Base-by-base conservation (phyloP, 1,140 invertebrate species). In the Penaeus vannamei region DNA sequence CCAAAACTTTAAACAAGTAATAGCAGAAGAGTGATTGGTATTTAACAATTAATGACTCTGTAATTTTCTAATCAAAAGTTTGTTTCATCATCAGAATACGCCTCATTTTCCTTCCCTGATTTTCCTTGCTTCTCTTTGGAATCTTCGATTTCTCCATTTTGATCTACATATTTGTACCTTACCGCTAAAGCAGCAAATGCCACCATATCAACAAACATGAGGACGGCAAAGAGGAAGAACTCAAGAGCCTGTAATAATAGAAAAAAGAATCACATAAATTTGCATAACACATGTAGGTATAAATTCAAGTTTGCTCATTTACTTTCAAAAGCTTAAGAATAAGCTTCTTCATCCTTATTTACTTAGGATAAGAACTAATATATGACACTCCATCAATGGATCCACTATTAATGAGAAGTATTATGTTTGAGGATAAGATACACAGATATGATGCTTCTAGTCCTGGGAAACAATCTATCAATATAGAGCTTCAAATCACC, bases 221-320 rank as follows among this genome's bases (percentile, higher is more conserved):
- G 93, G 1, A 94, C 95, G 72, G 97, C 96, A 93, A 98, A 99
- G 0, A 99, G 93, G 93, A 98, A 96, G 93, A 98, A 98, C 92
- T 98, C 97, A 46, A 94, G 94, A 36, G 95, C 95, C 97, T 98
- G 94, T 84, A 95, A 95, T 92, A 92, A 90, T 92, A 90, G 69
- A 46, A 42, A 62, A 69, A 46, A n/a, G 8, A n/a, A 46, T 26
- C 3, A 19, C 36, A 69, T 72, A 12, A 26, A 26, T 69, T 8
- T 46, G 20, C 19, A 69, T n/a, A 22, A 62, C 29, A 53, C 79
- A 61, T 23, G 72, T 64, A 46, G 14, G 46, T 20, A 66, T 32
- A 91, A 29, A 64, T 60, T 26, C 59, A 91, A 29, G 91, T 46
- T 90, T 81, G 7, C 32, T 17, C 23, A 61, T n/a, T 42, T 3